Conservation (phyloP, 1,140 invertebrate species). For the Neodiprion fabricii region DNA sequence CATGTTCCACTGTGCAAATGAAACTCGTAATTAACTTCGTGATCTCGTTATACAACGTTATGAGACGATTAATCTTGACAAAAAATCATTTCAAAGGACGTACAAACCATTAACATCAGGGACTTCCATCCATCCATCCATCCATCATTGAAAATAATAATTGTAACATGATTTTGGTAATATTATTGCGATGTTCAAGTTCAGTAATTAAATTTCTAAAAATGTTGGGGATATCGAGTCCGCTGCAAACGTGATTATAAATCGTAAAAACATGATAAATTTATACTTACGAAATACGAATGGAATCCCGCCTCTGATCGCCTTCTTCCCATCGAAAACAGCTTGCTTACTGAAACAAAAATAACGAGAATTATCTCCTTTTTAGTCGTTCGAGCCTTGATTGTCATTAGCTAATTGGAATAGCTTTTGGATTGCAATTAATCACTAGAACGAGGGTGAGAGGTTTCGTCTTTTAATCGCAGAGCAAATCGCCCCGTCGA, state of each 20-base stretch:
- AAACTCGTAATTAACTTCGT: no score
- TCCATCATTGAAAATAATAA: no score
- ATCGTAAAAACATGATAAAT: not conserved
- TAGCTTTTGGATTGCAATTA: not conserved
- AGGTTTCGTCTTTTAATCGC: no score
- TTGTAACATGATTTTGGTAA: no score
- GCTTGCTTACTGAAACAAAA: conserved; percentile 84
- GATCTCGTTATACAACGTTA: no score
- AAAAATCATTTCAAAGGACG: no score
- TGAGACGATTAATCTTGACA: no score
- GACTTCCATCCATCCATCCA: no score
- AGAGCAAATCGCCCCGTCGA: no score
- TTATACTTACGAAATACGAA: conserved; percentile 93
- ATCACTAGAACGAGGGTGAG: not conserved
- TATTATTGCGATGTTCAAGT: no score
- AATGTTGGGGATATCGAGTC: not conserved
- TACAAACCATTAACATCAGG: no score
- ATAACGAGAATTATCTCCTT: conserved; percentile 24
- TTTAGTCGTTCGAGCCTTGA: conserved; percentile 7
- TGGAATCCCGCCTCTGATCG: conserved; percentile 93
- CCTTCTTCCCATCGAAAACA: conserved; percentile 93
- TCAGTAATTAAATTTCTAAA: not conserved
- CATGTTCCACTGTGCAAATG: no score
- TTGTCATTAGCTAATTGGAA: conserved; percentile 6
- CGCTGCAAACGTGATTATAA: conserved; percentile 12